Percentiles rank a stretch among this genome's conserved stretches.
phyloP scores from a whole-genome alignment of 1,140 invertebrate species.

The Papilio xuthus region DNA sequence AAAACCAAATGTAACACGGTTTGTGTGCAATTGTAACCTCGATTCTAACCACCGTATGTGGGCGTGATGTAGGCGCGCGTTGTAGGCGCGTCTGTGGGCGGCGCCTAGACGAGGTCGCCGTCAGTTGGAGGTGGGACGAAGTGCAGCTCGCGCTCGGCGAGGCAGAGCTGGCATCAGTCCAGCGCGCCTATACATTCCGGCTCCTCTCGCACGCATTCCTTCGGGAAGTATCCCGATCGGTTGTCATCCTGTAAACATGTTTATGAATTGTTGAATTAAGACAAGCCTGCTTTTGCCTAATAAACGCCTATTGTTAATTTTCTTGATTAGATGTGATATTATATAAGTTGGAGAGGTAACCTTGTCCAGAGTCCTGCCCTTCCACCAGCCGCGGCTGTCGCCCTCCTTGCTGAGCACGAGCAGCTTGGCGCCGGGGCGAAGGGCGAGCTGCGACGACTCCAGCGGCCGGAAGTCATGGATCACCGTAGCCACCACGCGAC shows the following conservation, averaged over 20 bases:
- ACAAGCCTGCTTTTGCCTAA: not conserved
- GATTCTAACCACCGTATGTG: not conserved
- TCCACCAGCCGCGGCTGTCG: slow-evolving; percentile 79
- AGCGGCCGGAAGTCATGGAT: slow-evolving; percentile 88
- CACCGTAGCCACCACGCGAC: slow-evolving; percentile 88
- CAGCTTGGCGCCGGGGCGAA: slow-evolving; percentile 90
- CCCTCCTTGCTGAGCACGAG: slow-evolving; percentile 82
- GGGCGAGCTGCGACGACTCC: slow-evolving; percentile 89
- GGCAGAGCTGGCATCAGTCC: slow-evolving; percentile 78
- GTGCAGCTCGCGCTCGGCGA: slow-evolving; percentile 73
- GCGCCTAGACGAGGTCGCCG: slow-evolving; percentile 15
- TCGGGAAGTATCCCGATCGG: slow-evolving; percentile 78
- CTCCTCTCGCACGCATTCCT: slow-evolving; percentile 80
- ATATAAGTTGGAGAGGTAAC: slow-evolving; percentile 47
- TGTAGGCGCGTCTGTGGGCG: not conserved
- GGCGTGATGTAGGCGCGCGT: not conserved
- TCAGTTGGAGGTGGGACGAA: slow-evolving; percentile 44
- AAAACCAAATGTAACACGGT: no score
- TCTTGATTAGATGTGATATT: not conserved
- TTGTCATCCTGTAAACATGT: slow-evolving; percentile 64
- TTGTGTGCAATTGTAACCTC: no score
- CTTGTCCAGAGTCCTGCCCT: slow-evolving; percentile 76
- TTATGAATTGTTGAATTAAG: not conserved
- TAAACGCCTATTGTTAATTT: no score
- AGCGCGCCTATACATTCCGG: slow-evolving; percentile 77